Percentiles rank a stretch among this genome's conserved stretches.
Conservation (phyloP, 2,888 invertebrate genomes). For the Unio delphinus region DNA sequence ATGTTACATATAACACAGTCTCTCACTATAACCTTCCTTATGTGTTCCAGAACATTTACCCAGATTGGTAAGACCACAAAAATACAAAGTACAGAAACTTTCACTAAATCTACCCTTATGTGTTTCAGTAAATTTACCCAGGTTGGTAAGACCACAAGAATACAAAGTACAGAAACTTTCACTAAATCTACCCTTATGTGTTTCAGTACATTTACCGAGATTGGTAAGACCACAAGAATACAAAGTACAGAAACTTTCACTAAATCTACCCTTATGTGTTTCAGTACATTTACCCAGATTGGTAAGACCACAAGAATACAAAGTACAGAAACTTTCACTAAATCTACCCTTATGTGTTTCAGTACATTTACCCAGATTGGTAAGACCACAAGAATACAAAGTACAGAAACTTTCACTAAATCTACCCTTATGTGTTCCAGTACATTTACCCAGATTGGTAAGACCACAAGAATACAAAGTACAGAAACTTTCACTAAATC, state of each 20-base stretch:
- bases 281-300: constrained; percentile 96
- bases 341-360: too few species aligned
- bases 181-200: constrained; percentile 87
- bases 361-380: too few species aligned
- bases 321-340: too few species aligned
- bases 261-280: constrained; percentile 88
- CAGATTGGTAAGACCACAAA: constrained; percentile 82
- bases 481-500: too few species aligned
- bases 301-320: constrained; percentile 73
- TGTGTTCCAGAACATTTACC: constrained; percentile 95
- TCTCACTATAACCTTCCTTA: constrained; percentile 84
- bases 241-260: constrained; percentile 74
- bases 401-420: too few species aligned
- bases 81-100: constrained; percentile 64
- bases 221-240: constrained; percentile 75
- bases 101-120: constrained; percentile 85
- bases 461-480: too few species aligned
- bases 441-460: too few species aligned
- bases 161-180: constrained; percentile 72
- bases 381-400: too few species aligned
- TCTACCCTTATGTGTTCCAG: too few species aligned
- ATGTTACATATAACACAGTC: constrained; percentile 75
- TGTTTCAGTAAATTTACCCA: constrained; percentile 97
- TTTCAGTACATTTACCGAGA: constrained; percentile 96
- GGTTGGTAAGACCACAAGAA: constrained; percentile 78